Conservation (phyloP, 1,140 invertebrate species). For the Caenorhabditis briggsae region DNA sequence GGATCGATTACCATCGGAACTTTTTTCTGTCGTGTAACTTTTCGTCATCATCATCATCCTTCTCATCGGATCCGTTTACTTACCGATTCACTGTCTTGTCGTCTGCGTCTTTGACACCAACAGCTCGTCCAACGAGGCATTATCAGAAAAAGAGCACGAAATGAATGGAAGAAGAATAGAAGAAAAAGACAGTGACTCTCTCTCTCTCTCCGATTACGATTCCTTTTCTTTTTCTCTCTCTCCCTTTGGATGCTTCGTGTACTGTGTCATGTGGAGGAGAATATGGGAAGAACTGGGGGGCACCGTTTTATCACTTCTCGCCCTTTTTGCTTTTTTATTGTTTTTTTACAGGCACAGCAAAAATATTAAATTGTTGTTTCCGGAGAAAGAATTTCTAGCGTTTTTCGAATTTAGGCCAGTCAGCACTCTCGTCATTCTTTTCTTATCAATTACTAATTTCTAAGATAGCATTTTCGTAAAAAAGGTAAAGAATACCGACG, state of each 20-base stretch:
- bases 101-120: constrained; percentile 48
- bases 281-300: neutral
- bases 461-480: neutral
- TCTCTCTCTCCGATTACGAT: constrained; percentile 46
- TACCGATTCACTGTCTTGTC: constrained; percentile 31
- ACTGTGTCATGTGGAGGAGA: constrained; percentile 23
- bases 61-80: constrained; percentile 41
- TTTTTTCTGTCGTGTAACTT: constrained; percentile 24
- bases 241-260: constrained; percentile 3
- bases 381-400: neutral
- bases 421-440: neutral
- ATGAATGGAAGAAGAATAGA: neutral
- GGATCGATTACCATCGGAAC: constrained; percentile 50
- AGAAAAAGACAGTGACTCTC: constrained; percentile 16
- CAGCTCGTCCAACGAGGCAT: constrained; percentile 7
- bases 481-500: no score
- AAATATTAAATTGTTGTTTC: neutral
- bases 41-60: neutral
- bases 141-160: constrained; percentile 41
- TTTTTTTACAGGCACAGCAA: neutral
- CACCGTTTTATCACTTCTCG: constrained; percentile 45
- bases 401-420: neutral
- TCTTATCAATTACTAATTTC: constrained; percentile 21
- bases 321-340: constrained; percentile 21
- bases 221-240: constrained; percentile 1